These are phyloP conservation scores for Drosophila buzzatii DNA, from an alignment of 2,888 invertebrate genomes.

Conservation along the genomic window DNA sequence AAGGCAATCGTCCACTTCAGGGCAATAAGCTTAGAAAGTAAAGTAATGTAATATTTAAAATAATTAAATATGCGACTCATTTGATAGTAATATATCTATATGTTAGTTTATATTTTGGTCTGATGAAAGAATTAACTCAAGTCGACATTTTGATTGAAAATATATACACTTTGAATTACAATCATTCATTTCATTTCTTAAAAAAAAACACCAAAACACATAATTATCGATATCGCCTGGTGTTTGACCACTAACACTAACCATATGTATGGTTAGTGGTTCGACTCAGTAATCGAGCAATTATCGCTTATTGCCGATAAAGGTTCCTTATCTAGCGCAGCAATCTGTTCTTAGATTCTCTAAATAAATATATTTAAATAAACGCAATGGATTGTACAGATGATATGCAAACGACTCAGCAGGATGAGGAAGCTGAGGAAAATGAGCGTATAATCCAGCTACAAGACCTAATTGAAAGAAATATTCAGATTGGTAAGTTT, in stretches of 20 bases:
- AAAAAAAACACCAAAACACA: background rate
- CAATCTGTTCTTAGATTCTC: background rate
- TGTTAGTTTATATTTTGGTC: background rate
- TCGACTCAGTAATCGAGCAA: background rate
- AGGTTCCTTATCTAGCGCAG: background rate
- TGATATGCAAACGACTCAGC: conserved; percentile 21
- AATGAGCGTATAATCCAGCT: conserved; percentile 36
- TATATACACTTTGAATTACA: background rate
- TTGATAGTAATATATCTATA: conserved; percentile 9
- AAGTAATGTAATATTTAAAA: conserved; percentile 26
- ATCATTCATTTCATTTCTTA: background rate
- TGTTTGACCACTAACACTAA: no score
- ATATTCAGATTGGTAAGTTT: conserved; percentile 43
- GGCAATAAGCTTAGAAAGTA: conserved; percentile 82
- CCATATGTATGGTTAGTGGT: no score
- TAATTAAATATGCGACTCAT: conserved; percentile 27
- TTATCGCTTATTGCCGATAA: conserved; percentile 11
- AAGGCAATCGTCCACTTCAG: conserved; percentile 85
- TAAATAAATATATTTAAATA: background rate
- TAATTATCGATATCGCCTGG: background rate
- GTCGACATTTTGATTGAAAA: background rate
- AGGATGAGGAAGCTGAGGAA: conserved; percentile 2
- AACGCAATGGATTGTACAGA: conserved; percentile 11
- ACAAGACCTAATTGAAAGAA: conserved; percentile 47
- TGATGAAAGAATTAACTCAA: background rate